Evolutionary conservation across 2,797 vertebrate species (phyloP).

Genomic region (Clarias fuscus): DNA sequence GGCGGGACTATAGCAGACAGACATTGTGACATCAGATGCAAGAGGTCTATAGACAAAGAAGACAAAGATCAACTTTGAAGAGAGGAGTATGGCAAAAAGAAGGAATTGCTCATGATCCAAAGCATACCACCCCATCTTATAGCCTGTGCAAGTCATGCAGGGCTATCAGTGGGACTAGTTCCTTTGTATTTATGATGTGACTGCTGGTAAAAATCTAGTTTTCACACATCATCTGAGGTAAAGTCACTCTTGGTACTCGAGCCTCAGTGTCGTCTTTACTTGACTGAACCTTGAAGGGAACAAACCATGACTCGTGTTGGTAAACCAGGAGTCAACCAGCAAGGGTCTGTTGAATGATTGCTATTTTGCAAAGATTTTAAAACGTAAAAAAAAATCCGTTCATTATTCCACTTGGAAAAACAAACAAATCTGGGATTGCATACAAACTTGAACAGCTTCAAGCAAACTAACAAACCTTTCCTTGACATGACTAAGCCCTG

Average conservation of each 20-base stretch:
- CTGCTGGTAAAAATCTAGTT: background rate
- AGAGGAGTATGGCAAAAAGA: background rate
- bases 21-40: too few relatives aligned
- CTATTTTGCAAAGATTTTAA: background rate
- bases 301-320: background rate
- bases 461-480: background rate
- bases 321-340: background rate
- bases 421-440: background rate
- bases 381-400: background rate
- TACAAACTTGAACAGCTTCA: background rate
- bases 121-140: slow-evolving; percentile 3
- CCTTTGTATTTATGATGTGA: background rate
- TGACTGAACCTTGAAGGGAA: background rate
- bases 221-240: background rate
- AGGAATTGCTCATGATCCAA: slow-evolving; percentile 3
- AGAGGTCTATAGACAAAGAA: background rate
- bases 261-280: background rate
- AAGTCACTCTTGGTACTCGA: background rate
- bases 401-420: background rate
- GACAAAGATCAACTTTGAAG: background rate
- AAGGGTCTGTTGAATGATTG: background rate
- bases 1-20: too few relatives aligned
- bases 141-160: background rate
- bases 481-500: slow-evolving; percentile 1
- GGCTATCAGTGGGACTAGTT: background rate